A percentile compares a stretch with the other conserved stretches of the same genome.
Conservation (phyloP, 2,888 invertebrate species). For the Endomychus coccineus region DNA sequence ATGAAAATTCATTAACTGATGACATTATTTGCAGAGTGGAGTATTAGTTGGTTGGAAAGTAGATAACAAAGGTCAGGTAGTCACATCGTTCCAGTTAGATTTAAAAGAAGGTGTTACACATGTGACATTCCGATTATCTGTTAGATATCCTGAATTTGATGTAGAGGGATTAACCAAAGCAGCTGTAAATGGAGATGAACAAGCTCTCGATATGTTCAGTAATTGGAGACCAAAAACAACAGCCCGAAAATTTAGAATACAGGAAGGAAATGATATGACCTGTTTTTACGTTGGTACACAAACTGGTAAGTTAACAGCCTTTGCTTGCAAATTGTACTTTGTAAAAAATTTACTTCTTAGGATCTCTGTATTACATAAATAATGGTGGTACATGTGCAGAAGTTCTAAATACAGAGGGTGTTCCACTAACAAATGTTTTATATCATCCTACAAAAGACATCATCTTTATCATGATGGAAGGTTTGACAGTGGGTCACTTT, state of each 20-base stretch:
- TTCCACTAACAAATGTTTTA: conserved; percentile 56
- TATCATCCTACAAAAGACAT: conserved; percentile 68
- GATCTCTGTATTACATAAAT: conserved; percentile 76
- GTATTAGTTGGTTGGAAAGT: conserved; percentile 87
- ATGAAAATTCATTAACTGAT: neutral
- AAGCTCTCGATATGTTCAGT: conserved; percentile 76
- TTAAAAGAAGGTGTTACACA: conserved; percentile 75
- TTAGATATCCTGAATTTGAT: conserved; percentile 47
- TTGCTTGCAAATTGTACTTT: too few species aligned
- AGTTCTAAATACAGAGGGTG: conserved; percentile 70
- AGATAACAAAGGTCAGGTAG: conserved; percentile 70
- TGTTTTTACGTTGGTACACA: conserved; percentile 72
- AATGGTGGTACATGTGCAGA: conserved; percentile 75
- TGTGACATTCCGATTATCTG: conserved; percentile 65
- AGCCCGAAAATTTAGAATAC: conserved; percentile 51
- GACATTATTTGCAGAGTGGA: conserved; percentile 51
- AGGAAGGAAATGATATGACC: conserved; percentile 64
- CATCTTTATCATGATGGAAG: conserved; percentile 69
- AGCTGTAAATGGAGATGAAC: conserved; percentile 86
- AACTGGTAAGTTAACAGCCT: conserved; percentile 44
- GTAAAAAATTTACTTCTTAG: too few species aligned
- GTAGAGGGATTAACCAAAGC: conserved; percentile 55
- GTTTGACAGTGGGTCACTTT: conserved; percentile 68
- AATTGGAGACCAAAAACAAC: conserved; percentile 86
- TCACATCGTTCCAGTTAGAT: conserved; percentile 80